phyloP scores from a whole-genome alignment of 2,113 vertebrate genomes.

The Capreolus pygargus region DNA sequence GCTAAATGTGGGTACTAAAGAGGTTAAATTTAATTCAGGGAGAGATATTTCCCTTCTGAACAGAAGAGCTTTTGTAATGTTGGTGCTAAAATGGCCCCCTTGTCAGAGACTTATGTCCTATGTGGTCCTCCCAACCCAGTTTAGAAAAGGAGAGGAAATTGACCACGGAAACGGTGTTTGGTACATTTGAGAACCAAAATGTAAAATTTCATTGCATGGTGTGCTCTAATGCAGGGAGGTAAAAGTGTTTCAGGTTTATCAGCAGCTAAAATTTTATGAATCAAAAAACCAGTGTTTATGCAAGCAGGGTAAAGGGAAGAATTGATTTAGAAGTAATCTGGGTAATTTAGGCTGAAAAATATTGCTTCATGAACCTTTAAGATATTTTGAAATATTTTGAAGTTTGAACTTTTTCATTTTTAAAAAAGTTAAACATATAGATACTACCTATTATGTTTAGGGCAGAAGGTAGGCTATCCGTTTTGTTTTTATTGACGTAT shows the following conservation, averaged over 20 bases:
- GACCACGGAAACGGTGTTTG: neutral
- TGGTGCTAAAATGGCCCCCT: conserved; percentile 48
- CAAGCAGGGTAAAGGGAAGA: neutral
- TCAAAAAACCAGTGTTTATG: neutral
- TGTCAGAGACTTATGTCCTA: conserved; percentile 32
- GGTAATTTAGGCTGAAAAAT: conserved; percentile 4
- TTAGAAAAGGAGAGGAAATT: conserved; percentile 40
- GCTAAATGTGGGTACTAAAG: conserved; percentile 52
- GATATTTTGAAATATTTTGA: neutral
- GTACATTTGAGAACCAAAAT: neutral
- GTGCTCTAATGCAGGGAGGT: neutral
- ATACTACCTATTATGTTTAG: neutral
- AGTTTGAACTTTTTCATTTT: neutral
- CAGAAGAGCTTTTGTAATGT: conserved; percentile 68
- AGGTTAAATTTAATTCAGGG: conserved; percentile 62
- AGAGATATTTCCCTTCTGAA: conserved; percentile 54
- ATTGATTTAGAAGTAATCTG: conserved; percentile 16
- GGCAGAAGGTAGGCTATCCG: neutral
- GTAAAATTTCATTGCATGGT: neutral
- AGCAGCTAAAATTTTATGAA: neutral
- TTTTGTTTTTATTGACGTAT: neutral
- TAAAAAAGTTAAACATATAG: neutral
- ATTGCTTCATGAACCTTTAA: neutral
- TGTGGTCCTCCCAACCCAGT: neutral
- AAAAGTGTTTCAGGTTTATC: neutral